phyloP scores from a whole-genome alignment of 1,140 invertebrate species.

The Druon quercuslanigerum region DNA sequence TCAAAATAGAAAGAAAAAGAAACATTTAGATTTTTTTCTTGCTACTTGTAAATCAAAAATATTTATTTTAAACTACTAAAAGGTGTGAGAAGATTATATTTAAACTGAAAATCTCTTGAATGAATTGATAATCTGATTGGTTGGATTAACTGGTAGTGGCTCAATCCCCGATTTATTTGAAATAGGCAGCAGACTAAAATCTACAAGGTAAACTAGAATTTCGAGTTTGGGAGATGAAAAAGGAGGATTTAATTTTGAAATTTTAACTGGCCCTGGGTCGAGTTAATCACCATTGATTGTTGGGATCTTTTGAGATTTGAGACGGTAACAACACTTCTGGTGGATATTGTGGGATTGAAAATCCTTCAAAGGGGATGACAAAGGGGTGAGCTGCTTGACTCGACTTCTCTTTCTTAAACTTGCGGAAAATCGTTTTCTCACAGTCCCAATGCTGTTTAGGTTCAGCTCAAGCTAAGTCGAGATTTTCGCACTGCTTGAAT shows the following conservation, averaged over 20 bases:
- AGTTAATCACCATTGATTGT: constrained; percentile 12
- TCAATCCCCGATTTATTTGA: constrained; percentile 8
- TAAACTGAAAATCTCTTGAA: background rate
- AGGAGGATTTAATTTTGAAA: background rate
- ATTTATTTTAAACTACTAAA: no score
- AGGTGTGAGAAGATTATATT: background rate
- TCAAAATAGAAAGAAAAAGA: no score
- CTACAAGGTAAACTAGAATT: background rate
- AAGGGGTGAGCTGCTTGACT: constrained; percentile 20
- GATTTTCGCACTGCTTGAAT: constrained; percentile 27
- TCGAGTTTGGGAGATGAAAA: background rate
- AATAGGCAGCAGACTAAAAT: background rate
- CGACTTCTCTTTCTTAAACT: constrained; percentile 23
- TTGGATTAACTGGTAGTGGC: constrained; percentile 8
- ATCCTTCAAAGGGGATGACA: background rate
- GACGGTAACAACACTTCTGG: background rate
- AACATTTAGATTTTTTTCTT: no score
- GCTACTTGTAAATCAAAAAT: no score
- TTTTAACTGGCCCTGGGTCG: background rate
- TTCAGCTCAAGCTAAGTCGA: constrained; percentile 22
- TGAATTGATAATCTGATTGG: background rate
- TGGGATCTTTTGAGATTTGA: constrained; percentile 11
- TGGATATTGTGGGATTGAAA: background rate
- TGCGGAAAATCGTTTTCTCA: constrained; percentile 29
- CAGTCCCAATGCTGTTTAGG: constrained; percentile 12